Evolutionary conservation across 2,113 vertebrate genomes (phyloP), one percentile per base, ranked within the genome.

Genomic region (Oncorhynchus masou): DNA sequence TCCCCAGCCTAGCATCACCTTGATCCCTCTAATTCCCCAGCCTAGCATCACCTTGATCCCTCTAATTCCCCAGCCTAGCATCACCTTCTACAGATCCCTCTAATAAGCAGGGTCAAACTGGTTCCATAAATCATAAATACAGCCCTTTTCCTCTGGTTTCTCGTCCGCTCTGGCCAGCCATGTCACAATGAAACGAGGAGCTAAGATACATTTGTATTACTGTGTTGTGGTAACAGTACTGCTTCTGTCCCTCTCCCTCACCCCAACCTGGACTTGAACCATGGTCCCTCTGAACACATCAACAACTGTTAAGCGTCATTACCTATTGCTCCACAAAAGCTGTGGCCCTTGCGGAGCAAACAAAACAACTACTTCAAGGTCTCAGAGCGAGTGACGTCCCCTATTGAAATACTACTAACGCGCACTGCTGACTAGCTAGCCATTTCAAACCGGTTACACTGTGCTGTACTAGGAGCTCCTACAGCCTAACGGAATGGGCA

Each of bases 171-270:
- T 51, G 12, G 71, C 84, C 84, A 84, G 88, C 88, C 76, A 79
- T 57, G 85, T 88, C 81, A 81, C 91, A 92, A 91, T 92, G 89
- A 88, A 91, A 92, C 88, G 91, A 90, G 89, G 85, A 88, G 84
- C 89, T 79, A 88, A 91, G 90, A 93, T 92, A 92, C 90, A 93
- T 93, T 92, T 91, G 90, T 93, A 92, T 93, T 93, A 91, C 89
- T 87, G 90, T 39, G 6, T 1, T 39, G 34, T 34, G 5, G 6
- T 34, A 34, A 34, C 34, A 39, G 34, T 39, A 39, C 6, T 39
- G 8, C 34, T 39, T 39, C 1, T 39, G 34, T 39, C 34, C 34
- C 7, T 9, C 7, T 39, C 34, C n/a, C 34, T 39, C 34, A 39
- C 34, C 34, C 7, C 34, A 39, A 39, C 34, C 34, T 9, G 34